Evolutionary conservation across 1,140 invertebrate species (phyloP).

Genomic region (Rhynchophorus ferrugineus): DNA sequence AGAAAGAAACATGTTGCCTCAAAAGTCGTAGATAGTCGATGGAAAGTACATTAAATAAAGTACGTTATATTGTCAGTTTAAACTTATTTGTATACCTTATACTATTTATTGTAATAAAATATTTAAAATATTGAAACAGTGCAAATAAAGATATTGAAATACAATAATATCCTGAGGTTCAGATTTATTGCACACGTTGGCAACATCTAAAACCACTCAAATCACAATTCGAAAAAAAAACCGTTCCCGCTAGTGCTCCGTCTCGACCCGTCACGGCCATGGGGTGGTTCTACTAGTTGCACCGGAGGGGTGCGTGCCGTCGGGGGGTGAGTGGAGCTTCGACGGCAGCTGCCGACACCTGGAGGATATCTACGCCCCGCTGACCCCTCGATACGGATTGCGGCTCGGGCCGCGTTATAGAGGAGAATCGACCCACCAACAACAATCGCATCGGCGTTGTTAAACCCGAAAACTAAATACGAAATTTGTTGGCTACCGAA

Average conservation of each 20-base stretch:
- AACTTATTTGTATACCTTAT: too few relatives aligned
- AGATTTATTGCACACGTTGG: not conserved
- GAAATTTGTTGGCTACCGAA: not conserved
- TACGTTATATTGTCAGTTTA: too few relatives aligned
- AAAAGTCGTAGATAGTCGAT: too few relatives aligned
- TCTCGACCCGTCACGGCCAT: not conserved
- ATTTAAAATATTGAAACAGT: too few relatives aligned
- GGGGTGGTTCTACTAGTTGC: slow-evolving; percentile 5
- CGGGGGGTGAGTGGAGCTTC: not conserved
- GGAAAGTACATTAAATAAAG: too few relatives aligned
- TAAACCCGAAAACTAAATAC: not conserved
- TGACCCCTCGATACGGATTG: not conserved
- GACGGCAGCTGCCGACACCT: slow-evolving; percentile 6
- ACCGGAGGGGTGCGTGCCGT: slow-evolving; percentile 4
- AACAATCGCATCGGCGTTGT: too few relatives aligned
- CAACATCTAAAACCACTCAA: not conserved
- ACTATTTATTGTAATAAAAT: too few relatives aligned
- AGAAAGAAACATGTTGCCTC: too few relatives aligned
- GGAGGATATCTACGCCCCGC: slow-evolving; percentile 1
- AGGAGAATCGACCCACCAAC: too few relatives aligned
- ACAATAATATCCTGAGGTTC: too few relatives aligned
- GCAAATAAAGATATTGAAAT: too few relatives aligned
- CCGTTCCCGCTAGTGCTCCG: slow-evolving; percentile 2
- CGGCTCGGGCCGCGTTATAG: too few relatives aligned
- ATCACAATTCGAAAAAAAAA: not conserved